phyloP scores from a whole-genome alignment of 2,797 vertebrate genomes.

The Ctenochaetus hawaiiensis region DNA sequence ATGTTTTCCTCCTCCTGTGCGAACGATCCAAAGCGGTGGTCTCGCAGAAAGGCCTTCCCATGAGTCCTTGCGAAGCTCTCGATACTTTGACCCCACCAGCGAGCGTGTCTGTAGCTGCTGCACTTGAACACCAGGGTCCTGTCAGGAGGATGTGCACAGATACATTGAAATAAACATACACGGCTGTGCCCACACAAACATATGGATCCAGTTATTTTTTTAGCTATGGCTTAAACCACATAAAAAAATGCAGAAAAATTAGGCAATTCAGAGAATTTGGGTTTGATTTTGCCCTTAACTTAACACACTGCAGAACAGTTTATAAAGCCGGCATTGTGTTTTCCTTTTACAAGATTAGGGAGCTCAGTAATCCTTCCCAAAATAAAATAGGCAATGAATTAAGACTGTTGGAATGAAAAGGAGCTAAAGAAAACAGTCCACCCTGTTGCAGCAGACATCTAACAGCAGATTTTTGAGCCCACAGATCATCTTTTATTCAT shows the following conservation, averaged over 20 bases:
- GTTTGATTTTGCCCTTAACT: not conserved
- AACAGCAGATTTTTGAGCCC: not conserved
- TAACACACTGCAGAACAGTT: not conserved
- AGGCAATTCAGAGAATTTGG: not conserved
- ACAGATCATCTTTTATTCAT: not conserved
- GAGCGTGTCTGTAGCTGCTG: constrained; percentile 93
- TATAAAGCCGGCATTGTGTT: constrained; percentile 16
- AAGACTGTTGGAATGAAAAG: constrained; percentile 28
- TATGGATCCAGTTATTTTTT: accelerated
- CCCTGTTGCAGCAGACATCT: not conserved
- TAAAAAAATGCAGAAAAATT: not conserved
- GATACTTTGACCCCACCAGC: constrained; percentile 97
- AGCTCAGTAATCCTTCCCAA: not conserved
- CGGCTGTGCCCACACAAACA: not conserved
- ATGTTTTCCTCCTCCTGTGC: constrained; percentile 91
- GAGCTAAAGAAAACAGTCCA: constrained; percentile 9
- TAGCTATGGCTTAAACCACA: not conserved
- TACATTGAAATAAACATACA: not conserved
- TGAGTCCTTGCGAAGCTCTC: constrained; percentile 91
- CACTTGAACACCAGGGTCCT: constrained; percentile 97
- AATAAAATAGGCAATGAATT: constrained; percentile 19
- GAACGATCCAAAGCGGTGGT: constrained; percentile 94
- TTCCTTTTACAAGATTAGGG: not conserved
- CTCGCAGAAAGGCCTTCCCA: constrained; percentile 90
- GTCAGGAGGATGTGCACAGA: constrained; percentile 9